phyloP scores from a whole-genome alignment of 2,797 vertebrate species.

The Ficedula albicollis region DNA sequence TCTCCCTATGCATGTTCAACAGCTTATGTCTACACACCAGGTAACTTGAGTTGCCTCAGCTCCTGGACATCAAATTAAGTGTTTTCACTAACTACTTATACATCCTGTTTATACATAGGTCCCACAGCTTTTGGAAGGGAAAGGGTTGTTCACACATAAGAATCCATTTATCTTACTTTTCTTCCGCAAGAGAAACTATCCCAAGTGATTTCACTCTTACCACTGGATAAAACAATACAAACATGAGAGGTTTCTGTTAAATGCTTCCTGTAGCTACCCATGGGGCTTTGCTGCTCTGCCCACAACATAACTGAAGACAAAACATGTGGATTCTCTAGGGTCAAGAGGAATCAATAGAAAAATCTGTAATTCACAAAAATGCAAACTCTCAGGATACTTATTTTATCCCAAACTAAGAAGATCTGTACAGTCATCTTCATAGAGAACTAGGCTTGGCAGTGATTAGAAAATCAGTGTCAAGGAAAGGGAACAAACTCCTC shows the following conservation, averaged over 20 bases:
- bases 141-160: not conserved
- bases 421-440: not conserved
- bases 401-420: not conserved
- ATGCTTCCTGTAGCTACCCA: not conserved
- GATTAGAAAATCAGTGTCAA: not conserved
- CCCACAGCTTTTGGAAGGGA: not conserved
- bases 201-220: not conserved
- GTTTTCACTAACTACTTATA: not conserved
- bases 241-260: not conserved
- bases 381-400: not conserved
- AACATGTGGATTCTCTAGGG: not conserved
- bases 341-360: not conserved
- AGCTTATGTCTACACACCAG: not conserved
- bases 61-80: not conserved
- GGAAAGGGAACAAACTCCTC: slow-evolving; percentile 34
- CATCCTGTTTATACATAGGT: not conserved
- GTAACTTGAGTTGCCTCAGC: not conserved
- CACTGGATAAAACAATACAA: not conserved
- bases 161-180: not conserved
- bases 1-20: not conserved
- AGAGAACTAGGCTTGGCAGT: not conserved
- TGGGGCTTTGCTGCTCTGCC: not conserved
- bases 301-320: not conserved
- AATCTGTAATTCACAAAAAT: not conserved
- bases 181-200: not conserved